Percentiles rank a stretch among this genome's conserved stretches.
phyloP scores from a whole-genome alignment of 1,140 invertebrate genomes.

The Heliconius nattereri region DNA sequence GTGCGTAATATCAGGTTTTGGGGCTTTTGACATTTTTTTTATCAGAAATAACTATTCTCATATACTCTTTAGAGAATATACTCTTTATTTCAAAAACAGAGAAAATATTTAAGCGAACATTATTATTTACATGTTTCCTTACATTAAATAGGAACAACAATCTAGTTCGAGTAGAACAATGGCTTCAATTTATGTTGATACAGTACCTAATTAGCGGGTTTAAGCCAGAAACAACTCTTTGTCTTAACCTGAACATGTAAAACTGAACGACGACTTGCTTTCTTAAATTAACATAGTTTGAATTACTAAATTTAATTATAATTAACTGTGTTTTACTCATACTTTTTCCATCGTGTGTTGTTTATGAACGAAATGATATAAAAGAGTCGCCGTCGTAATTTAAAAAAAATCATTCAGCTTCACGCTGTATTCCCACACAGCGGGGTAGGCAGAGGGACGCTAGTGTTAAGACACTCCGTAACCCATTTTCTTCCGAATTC shows the following conservation, averaged over 20 bases:
- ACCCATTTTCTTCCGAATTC: too few species aligned
- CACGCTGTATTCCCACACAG: too few species aligned
- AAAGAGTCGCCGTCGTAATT: too few species aligned
- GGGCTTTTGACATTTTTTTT: too few species aligned
- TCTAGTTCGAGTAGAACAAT: constrained; percentile 14
- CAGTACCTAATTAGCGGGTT: constrained; percentile 17
- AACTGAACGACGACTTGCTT: constrained; percentile 20
- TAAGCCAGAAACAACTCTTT: constrained; percentile 27
- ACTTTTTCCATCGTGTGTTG: neutral
- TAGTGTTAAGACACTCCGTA: too few species aligned
- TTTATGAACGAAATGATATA: too few species aligned
- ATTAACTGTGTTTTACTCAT: neutral
- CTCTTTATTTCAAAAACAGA: neutral
- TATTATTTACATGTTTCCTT: neutral
- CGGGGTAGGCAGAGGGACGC: too few species aligned
- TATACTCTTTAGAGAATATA: too few species aligned
- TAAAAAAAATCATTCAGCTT: too few species aligned
- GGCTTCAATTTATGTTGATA: constrained; percentile 1
- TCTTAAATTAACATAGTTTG: constrained; percentile 27
- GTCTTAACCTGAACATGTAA: constrained; percentile 12
- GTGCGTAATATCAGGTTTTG: too few species aligned
- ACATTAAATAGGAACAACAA: neutral
- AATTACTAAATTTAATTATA: neutral
- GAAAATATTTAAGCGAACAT: neutral
- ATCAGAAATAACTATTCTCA: too few species aligned